Evolutionary conservation across 2,888 invertebrate species (phyloP).

Genomic region (Belgica antarctica): DNA sequence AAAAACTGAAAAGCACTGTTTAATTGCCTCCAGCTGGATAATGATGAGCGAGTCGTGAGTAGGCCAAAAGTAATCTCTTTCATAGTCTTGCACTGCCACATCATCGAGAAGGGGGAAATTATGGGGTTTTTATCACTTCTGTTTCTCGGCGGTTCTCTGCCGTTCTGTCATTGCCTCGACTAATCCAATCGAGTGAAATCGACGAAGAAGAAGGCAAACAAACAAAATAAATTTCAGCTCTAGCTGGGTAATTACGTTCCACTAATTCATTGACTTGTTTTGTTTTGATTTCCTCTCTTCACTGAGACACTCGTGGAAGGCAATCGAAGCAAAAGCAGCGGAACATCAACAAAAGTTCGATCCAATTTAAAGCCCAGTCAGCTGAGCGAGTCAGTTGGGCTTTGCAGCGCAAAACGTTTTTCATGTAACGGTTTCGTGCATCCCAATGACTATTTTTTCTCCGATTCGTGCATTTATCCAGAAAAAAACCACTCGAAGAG

Average conservation of each 20-base stretch:
- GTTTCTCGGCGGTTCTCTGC: not conserved
- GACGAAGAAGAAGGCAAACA: slow-evolving; percentile 12
- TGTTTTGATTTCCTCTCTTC: not conserved
- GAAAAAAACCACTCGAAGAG: not conserved
- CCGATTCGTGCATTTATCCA: not conserved
- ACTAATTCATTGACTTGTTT: slow-evolving; percentile 15
- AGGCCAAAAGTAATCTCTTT: not conserved
- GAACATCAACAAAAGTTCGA: not conserved
- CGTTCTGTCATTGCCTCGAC: not conserved
- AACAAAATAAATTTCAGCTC: not conserved
- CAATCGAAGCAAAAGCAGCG: not conserved
- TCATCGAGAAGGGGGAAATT: too few relatives aligned
- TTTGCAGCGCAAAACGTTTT: slow-evolving; percentile 6
- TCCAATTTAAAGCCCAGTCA: not conserved
- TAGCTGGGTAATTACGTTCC: slow-evolving; percentile 10
- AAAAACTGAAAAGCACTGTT: not conserved
- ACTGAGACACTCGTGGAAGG: too few relatives aligned
- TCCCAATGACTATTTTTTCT: slow-evolving; percentile 1
- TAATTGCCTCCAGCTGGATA: not conserved
- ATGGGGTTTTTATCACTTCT: slow-evolving; percentile 26
- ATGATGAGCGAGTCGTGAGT: not conserved
- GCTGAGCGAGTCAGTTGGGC: slow-evolving; percentile 12
- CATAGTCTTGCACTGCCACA: too few relatives aligned
- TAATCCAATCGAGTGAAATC: not conserved
- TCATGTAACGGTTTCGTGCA: slow-evolving; percentile 19